These are phyloP conservation scores for Lottia scabra DNA, from an alignment of 2,888 invertebrate genomes.

Conservation along the genomic window DNA sequence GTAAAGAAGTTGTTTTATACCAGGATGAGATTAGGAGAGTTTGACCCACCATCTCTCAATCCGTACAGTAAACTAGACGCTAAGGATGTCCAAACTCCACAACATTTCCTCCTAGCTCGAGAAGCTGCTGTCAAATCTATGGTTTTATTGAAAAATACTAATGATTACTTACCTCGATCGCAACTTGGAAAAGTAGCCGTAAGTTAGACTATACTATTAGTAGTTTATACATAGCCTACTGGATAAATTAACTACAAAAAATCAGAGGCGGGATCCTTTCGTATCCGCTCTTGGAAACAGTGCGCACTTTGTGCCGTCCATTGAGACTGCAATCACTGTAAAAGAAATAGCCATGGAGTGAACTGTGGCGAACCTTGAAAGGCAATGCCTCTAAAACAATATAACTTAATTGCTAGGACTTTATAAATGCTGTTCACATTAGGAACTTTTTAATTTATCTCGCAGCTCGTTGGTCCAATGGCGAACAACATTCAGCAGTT, in stretches of 20 bases:
- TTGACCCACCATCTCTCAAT: slow-evolving; percentile 58
- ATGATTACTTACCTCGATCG: slow-evolving; percentile 33
- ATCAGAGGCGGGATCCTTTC: no score
- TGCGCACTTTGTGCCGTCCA: no score
- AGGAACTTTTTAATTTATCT: not conserved
- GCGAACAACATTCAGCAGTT: slow-evolving; percentile 52
- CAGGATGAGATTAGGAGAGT: slow-evolving; percentile 60
- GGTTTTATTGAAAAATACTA: slow-evolving; percentile 50
- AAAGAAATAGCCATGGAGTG: no score
- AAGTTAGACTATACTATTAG: no score
- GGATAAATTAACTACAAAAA: no score
- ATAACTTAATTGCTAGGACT: no score
- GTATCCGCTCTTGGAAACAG: no score
- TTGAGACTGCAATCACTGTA: no score
- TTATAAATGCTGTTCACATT: no score
- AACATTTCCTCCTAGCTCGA: slow-evolving; percentile 38
- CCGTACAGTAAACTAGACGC: slow-evolving; percentile 48
- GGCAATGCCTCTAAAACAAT: no score
- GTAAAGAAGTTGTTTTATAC: slow-evolving; percentile 57
- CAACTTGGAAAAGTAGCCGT: slow-evolving; percentile 34
- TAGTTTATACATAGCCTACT: no score
- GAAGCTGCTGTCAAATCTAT: slow-evolving; percentile 50
- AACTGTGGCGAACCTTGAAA: no score
- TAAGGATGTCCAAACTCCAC: slow-evolving; percentile 39
- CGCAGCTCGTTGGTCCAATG: slow-evolving; percentile 65